phyloP scores from a whole-genome alignment of 35 echinoderm and acorn worm species.

The Holothuria glaberrima region DNA sequence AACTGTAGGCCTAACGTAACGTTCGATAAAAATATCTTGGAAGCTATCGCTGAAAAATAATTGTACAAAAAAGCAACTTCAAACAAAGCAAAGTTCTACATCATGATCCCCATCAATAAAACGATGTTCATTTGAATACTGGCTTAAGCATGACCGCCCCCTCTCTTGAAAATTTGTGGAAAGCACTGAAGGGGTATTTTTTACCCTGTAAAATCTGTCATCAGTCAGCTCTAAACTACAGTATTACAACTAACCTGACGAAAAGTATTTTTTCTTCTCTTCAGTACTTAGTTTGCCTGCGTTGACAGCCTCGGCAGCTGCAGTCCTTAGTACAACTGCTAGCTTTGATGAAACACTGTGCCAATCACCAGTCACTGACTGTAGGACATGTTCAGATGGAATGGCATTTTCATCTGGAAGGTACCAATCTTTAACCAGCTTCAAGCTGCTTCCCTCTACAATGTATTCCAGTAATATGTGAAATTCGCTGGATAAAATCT shows the following conservation, averaged over 20 bases:
- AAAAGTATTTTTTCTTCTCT: constrained; percentile 76
- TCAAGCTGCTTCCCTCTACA: constrained; percentile 8
- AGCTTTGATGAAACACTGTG: constrained; percentile 58
- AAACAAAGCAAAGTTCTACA: no score
- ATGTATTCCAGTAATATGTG: constrained; percentile 60
- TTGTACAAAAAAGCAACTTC: no score
- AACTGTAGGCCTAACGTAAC: no score
- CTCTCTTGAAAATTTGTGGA: no score
- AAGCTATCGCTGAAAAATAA: no score
- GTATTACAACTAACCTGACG: constrained; percentile 78
- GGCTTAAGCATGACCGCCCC: no score
- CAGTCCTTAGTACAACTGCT: constrained; percentile 51
- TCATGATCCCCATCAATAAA: no score
- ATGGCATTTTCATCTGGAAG: constrained; percentile 70
- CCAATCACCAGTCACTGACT: constrained; percentile 85
- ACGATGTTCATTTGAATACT: no score
- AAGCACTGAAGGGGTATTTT: no score
- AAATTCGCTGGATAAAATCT: constrained; percentile 69
- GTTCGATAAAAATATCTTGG: no score
- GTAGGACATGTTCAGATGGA: constrained; percentile 79
- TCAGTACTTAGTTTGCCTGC: constrained; percentile 49
- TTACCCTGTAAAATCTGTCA: no score
- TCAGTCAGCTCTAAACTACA: no score
- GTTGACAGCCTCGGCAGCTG: constrained; percentile 46
- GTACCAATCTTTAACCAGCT: constrained; percentile 58